Base-by-base conservation (phyloP, 1,140 invertebrate species). In the Lethocerus indicus region DNA sequence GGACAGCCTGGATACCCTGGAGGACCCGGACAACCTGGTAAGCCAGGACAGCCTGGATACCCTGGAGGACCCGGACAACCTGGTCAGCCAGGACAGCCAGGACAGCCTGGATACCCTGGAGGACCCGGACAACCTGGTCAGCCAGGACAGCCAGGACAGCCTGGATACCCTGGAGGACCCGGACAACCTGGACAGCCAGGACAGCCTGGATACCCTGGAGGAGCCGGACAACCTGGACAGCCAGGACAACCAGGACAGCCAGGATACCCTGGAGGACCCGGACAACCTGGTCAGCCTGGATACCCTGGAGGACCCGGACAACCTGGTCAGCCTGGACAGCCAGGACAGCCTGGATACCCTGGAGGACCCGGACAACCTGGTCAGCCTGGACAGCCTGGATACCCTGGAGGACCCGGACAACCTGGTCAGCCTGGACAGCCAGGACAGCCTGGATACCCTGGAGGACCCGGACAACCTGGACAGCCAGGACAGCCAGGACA, bases 11-110 rank as follows among this genome's bases (percentile, higher is more conserved):
- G n/a, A n/a, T n/a, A n/a, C n/a, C n/a, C n/a, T n/a, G n/a, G n/a
- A n/a, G n/a, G n/a, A n/a, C n/a, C n/a, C n/a, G n/a, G n/a, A n/a
- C n/a, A n/a, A n/a, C n/a, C n/a, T n/a, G n/a, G n/a, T n/a, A n/a
- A n/a, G n/a, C n/a, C n/a, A n/a, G n/a, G n/a, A n/a, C n/a, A 51
- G n/a, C 43, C 40, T 16, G 14, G 14, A 9, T 5, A 44, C 2
- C 54, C 50, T 46, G 59, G 56, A 56, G 47, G 39, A 44, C 58
- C 59, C 48, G 60, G 60, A 40, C 20, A 39, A 32, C 60, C 59
- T 53, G 59, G 60, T 43, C 36, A 53, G 28, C 60, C 57, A 59
- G 57, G 59, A 25, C 18, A 48, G 13, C 61, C 58, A 52, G 60
- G 56, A 20, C 47, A 52, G 32, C 57, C 56, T 18, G 57, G 13